Conservation (phyloP, 2,888 invertebrate genomes). For the Chloromyia formosa region DNA sequence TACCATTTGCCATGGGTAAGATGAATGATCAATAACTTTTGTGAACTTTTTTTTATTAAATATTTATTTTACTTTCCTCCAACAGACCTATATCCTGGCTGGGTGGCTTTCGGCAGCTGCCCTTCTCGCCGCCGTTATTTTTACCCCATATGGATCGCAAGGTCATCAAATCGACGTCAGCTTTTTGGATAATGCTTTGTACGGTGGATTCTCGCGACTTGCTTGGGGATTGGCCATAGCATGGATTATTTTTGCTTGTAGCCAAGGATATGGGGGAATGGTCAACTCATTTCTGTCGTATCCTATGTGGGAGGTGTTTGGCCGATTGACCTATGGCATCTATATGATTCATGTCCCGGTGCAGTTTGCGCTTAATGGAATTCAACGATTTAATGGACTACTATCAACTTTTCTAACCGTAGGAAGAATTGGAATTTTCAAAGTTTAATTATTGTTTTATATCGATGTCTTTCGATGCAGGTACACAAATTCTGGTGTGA, state of each 20-base stretch:
- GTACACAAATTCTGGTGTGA: constrained; percentile 64
- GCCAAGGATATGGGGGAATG: constrained; percentile 51
- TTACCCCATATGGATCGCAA: constrained; percentile 47
- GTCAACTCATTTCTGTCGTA: constrained; percentile 51
- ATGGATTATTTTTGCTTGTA: constrained; percentile 52
- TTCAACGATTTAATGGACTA: constrained; percentile 36
- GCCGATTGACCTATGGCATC: constrained; percentile 50
- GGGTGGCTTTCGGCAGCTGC: constrained; percentile 48
- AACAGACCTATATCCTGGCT: constrained; percentile 13
- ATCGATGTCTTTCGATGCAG: constrained; percentile 55
- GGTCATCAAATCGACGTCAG: background rate
- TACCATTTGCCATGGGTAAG: constrained; percentile 55
- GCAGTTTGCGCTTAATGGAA: constrained; percentile 45
- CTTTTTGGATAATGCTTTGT: constrained; percentile 48
- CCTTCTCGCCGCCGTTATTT: constrained; percentile 45
- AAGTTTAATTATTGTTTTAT: background rate
- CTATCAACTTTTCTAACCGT: constrained; percentile 48
- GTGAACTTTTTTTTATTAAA: background rate
- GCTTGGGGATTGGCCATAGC: constrained; percentile 50
- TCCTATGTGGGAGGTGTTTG: constrained; percentile 51
- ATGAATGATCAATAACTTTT: too few relatives aligned
- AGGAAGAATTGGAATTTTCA: constrained; percentile 17
- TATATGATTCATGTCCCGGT: constrained; percentile 51
- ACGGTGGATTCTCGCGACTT: constrained; percentile 48
- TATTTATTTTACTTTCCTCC: background rate